Evolutionary conservation across 37 sponge, comb jelly and placozoan species (phyloP).

Genomic region (Theonella swinhoei): DNA sequence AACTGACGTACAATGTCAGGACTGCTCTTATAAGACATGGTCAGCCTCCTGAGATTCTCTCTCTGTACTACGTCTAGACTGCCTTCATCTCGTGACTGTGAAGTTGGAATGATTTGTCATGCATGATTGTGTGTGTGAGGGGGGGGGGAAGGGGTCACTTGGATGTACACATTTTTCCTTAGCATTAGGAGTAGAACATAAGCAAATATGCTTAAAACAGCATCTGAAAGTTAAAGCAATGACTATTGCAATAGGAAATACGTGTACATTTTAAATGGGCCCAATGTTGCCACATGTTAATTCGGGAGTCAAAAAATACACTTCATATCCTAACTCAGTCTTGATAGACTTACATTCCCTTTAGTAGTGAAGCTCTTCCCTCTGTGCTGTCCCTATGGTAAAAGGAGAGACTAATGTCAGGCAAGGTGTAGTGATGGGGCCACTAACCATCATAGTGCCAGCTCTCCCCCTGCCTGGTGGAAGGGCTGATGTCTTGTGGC

Average conservation of each 20-base stretch:
- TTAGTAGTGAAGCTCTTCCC: background rate
- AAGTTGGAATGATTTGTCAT: background rate
- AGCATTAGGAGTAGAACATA: too few relatives aligned
- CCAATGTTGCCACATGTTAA: too few relatives aligned
- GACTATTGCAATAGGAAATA: too few relatives aligned
- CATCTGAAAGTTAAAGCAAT: too few relatives aligned
- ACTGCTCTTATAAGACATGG: background rate
- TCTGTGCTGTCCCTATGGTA: background rate
- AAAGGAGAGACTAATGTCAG: too few relatives aligned
- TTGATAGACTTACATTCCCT: background rate
- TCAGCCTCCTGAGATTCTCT: background rate
- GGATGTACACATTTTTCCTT: too few relatives aligned
- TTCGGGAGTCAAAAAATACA: too few relatives aligned
- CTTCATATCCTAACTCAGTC: too few relatives aligned
- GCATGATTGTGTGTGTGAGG: background rate
- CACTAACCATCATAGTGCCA: background rate
- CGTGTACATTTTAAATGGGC: too few relatives aligned
- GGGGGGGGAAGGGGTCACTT: background rate
- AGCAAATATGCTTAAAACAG: too few relatives aligned
- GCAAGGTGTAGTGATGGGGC: background rate
- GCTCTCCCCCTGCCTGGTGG: background rate
- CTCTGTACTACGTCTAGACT: background rate
- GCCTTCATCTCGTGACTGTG: background rate
- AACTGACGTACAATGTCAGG: slow-evolving; percentile 3
- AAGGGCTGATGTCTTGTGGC: slow-evolving; percentile 35